Conservation (phyloP, 2,113 vertebrate species). For the Oncorhynchus clarkii region DNA sequence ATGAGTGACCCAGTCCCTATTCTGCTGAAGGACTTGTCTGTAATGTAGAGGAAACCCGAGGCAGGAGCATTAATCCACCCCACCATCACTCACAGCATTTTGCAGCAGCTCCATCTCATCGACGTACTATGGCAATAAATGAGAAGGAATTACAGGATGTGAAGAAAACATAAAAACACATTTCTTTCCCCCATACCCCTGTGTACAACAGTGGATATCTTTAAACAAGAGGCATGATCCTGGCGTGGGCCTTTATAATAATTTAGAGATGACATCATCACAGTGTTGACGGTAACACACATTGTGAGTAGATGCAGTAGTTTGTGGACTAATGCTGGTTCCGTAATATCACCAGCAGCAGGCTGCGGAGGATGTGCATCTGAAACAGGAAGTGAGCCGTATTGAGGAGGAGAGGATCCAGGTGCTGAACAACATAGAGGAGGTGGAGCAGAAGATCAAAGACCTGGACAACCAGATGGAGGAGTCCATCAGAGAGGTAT, state of each 20-base stretch:
- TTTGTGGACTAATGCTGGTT: background rate
- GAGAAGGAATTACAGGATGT: no score
- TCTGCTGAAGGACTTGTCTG: conserved; percentile 43
- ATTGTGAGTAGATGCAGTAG: no score
- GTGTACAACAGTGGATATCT: background rate
- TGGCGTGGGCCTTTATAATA: no score
- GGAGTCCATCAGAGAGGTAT: conserved; percentile 90
- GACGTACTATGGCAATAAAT: no score
- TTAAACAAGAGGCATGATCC: background rate
- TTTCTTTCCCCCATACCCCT: background rate
- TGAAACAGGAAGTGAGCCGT: conserved; percentile 75
- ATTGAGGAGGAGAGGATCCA: conserved; percentile 86
- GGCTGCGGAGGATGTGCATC: conserved; percentile 69
- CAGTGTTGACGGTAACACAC: no score
- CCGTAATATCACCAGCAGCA: conserved; percentile 57
- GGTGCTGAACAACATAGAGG: conserved; percentile 90
- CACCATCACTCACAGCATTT: background rate
- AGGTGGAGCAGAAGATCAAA: conserved; percentile 94
- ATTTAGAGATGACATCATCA: no score
- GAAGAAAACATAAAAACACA: no score
- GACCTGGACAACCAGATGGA: conserved; percentile 95
- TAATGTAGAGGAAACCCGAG: no score
- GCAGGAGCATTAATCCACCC: conserved; percentile 51
- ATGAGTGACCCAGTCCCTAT: conserved; percentile 32
- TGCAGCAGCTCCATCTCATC: no score